Conservation (phyloP, 2,113 vertebrate genomes). For the Rana temporaria region DNA sequence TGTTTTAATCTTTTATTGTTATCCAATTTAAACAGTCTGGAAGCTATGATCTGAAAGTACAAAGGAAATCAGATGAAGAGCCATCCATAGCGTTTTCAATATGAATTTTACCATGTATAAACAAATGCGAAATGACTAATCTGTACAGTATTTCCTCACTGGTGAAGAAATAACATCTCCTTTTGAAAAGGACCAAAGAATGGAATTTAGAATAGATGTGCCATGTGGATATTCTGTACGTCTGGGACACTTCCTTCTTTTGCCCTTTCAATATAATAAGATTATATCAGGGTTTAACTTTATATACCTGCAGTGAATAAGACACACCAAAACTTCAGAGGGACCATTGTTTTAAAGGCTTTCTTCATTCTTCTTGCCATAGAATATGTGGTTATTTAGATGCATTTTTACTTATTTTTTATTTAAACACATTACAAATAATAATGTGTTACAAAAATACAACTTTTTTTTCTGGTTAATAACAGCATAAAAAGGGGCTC, state of each 20-base stretch:
- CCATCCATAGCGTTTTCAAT: constrained; percentile 18
- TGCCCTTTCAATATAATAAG: not conserved
- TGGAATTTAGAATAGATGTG: not conserved
- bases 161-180: not conserved
- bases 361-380: not conserved
- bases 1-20: constrained; percentile 35
- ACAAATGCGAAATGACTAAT: constrained; percentile 39
- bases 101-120: constrained; percentile 9
- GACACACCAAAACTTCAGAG: not conserved
- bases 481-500: too few relatives aligned
- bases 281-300: not conserved
- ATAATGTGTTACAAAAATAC: too few relatives aligned
- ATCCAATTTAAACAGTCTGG: constrained; percentile 52
- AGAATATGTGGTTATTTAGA: not conserved
- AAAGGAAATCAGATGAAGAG: constrained; percentile 15
- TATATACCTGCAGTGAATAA: not conserved
- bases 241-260: constrained; percentile 15
- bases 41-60: constrained; percentile 13
- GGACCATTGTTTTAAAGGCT: not conserved
- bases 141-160: not conserved
- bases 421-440: too few relatives aligned
- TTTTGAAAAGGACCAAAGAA: not conserved
- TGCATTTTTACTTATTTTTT: not conserved
- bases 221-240: not conserved
- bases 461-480: too few relatives aligned